Base-by-base conservation (phyloP, 2,888 invertebrate species). In the Drosophila siamana region DNA sequence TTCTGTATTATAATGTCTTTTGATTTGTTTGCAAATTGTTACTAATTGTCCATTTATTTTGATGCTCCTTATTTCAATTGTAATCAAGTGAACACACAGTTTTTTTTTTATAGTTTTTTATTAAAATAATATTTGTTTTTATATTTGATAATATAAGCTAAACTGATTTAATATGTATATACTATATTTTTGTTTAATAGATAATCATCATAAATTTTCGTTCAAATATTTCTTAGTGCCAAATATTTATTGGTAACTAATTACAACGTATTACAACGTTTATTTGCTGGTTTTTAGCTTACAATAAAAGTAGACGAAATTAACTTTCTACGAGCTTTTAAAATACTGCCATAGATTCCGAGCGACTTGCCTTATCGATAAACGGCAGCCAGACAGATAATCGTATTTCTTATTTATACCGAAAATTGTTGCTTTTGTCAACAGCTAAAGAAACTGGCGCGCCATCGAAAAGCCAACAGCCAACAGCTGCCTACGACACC, bases 401-500 rank as follows among this genome's bases (percentile, higher is more conserved):
- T 38, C 15, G 36, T 38, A 38, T 38, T 38, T 38, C 36, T 38
- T 38, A 38, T 38, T 38, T 38, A 38, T 38, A 7, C 36, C 36
- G 13, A 38, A 38, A 38, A 38, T 38, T 38, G 36, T 38, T 22
- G 44, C 24, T 46, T 54, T 66, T 72, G 68, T 66, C 59, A 52
- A 52, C 62, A 54, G 60, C 43, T 50, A 38, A 60, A 70, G 43
- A 75, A 82, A 82, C 57, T 72, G 41, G 41, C 19, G 9, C 19
- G 16, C 16, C 41, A 41, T 28, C 28, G 28, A 28, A 28, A 28
- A 28, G 19, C 19, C 19, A 26, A 26, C 26, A 26, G 51, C 50
- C 67, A 67, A 62, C 80, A 68, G 74, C 74, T 85, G 79, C 61
- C 60, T 40, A 46, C 36, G 15, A 15, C 55, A 54, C 30, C 19